Percentiles rank a stretch among this genome's conserved stretches.
Conservation (phyloP, 2,113 vertebrate species). For the Ptychochromis oligacanthus region DNA sequence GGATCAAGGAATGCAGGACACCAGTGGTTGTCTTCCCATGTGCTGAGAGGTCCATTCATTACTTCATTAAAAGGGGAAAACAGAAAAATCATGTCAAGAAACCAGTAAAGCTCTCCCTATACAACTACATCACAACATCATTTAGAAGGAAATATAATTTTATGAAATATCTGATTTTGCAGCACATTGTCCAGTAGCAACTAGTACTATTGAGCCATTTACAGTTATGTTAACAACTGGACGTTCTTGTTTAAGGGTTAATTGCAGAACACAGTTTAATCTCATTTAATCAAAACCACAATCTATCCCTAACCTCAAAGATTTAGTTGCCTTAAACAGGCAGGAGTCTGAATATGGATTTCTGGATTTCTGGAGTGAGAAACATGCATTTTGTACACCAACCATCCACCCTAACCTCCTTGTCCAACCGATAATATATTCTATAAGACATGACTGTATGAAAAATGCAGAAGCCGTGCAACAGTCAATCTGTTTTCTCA, state of each 20-base stretch:
- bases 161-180: not conserved
- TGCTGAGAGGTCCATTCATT: constrained; percentile 24
- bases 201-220: not conserved
- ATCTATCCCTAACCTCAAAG: not conserved
- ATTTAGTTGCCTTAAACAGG: not conserved
- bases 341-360: not conserved
- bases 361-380: not conserved
- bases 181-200: not conserved
- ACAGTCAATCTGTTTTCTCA: not conserved
- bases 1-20: constrained; percentile 49
- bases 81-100: not conserved
- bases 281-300: not conserved
- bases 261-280: accelerated
- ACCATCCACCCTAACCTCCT: not conserved
- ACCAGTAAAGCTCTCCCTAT: not conserved
- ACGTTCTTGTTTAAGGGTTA: not conserved
- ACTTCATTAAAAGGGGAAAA: not conserved
- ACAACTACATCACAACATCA: not conserved
- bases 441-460: not conserved
- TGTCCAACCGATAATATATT: not conserved
- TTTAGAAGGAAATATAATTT: not conserved
- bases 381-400: accelerated
- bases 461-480: not conserved
- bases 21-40: constrained; percentile 26
- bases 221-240: not conserved